Base-by-base conservation (phyloP, 2,888 invertebrate genomes). In the Melanostoma scalare region DNA sequence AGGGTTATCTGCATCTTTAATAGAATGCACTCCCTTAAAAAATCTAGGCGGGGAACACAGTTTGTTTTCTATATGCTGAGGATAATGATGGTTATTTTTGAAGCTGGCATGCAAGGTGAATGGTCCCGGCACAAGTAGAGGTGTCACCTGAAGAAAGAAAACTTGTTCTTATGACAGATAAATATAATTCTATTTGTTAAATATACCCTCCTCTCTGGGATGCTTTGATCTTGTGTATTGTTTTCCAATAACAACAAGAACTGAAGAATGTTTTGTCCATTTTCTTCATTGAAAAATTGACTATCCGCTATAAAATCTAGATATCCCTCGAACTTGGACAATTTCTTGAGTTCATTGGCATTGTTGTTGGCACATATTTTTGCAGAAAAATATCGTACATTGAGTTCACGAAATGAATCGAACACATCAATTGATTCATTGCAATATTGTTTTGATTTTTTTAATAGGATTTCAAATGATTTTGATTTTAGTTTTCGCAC, bases 391-490 rank as follows among this genome's bases (percentile, higher is more conserved):
- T 87, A 72, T 55, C 87, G 87, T 46, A 87, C 76, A 52, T 87
- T 86, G 33, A 89, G 79, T 36, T 88, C 88, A 48, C 88, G 86
- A 44, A 87, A 85, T 3, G 88, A 86, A 73, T 89, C 88, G 69
- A 87, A 87, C 33, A 86, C 78, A 2, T 80, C 67, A 56, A 84
- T 85, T 38, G 85, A 81, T 36, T 86, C 76, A 30, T 56, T 69
- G 46, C 52, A 52, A 36, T 74, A 79, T 40, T 85, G 71, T 55
- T 75, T 53, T 0, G 87, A 86, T 86, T 88, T 89, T 63, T 88
- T 89, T 2, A 89, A 63, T 40, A 89, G 53, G 50, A 89, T 87
- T 80, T 88, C 88, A 85, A 86, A 89, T 6, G 87, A 86, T 48
- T 85, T 75, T 3, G 87, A 85, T 71, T 88, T 88, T 3, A 89